Base-by-base conservation (phyloP, 2,888 invertebrate genomes). In the Mechanitis messenoides region DNA sequence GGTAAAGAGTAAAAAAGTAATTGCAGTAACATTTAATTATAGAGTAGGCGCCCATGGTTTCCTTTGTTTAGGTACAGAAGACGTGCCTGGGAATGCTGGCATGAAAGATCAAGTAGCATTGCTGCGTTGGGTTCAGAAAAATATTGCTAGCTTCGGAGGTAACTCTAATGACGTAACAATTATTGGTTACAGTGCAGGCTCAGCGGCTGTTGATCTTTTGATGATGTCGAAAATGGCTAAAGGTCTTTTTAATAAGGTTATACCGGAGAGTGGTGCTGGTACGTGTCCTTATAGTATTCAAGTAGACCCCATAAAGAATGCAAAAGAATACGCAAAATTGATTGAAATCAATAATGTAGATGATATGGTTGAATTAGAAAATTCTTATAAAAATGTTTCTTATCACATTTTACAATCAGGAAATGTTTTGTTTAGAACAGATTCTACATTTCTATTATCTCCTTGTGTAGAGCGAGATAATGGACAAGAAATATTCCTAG, bases 11-110 rank as follows among this genome's bases (percentile, higher is more conserved):
- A 72, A 78, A 42, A 65, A 81, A 68, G 58, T 83, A 0, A 74
- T 84, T 53, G 66, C 68, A 9, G 80, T 84, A 0, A 77, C 73
- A 9, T 83, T 82, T 81, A 82, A 82, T 56, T 83, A 83, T 55
- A 75, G 83, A 12, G 63, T 81, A 33, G 79, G 79, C 33, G 62
- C 65, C 3, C 68, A 69, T 63, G 57, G 72, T 0, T 73, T 71
- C 45, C 62, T 73, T 0, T 73, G 70, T 57, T 59, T 71, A 3
- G 72, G 72, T 1, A 76, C 74, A n/a, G 62, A 69, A 55, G 69
- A 72, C 50, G 63, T 64, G 7, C 76, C 76, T 0, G 75, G 75
- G 0, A 75, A 76, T 61, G 75, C 76, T 28, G 75, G 74, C 3
- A 71, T 75, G 71, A 75, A 74, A 65, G 76, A 78, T 58, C 74